Base-by-base conservation (phyloP, 2,113 vertebrate genomes). In the Corydoras sp. region DNA sequence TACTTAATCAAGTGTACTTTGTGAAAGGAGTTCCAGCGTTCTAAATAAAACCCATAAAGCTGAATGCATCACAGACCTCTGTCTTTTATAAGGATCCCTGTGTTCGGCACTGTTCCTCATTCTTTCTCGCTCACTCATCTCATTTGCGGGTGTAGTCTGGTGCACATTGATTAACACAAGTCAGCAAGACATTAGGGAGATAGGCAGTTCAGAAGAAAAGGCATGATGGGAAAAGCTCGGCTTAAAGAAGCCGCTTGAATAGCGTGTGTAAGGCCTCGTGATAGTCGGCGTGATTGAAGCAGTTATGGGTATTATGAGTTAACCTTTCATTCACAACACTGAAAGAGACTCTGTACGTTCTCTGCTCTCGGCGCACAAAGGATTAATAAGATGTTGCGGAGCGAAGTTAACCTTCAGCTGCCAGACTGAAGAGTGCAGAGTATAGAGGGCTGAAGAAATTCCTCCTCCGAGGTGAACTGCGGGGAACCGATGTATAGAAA, bases 121-220 rank as follows among this genome's bases (percentile, higher is more conserved):
- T 43, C 35, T 43, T 43, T 43, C 35, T 43, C 35, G 4, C 7
- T 43, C 35, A 43, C 35, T 43, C 35, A 43, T 43, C 35, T 43
- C 35, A 43, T 43, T 48, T 71, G 81, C 72, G 74, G 78, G 74
- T 71, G 10, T 81, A 80, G 77, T 76, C 70, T 12, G n/a, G 79
- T 68, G 73, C 66, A 76, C 56, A 48, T 6, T 43, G 14, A 56
- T 54, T 5, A 50, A 56, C 78, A 35, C 72, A 74, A 48, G 51
- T 58, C 50, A 15, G 30, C 12, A 62, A 14, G 31, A 24, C 50
- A 63, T 76, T 14, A 55, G 30, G 9, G 14, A 35, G 62, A 68
- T 62, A 65, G 76, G 68, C 58, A 85, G 80, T 76, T 14, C 58
- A 76, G 62, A 75, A 64, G 74, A 4, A 62, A 51, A 80, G 48